Conservation (phyloP, 2,797 vertebrate species). For the Oreortyx pictus region DNA sequence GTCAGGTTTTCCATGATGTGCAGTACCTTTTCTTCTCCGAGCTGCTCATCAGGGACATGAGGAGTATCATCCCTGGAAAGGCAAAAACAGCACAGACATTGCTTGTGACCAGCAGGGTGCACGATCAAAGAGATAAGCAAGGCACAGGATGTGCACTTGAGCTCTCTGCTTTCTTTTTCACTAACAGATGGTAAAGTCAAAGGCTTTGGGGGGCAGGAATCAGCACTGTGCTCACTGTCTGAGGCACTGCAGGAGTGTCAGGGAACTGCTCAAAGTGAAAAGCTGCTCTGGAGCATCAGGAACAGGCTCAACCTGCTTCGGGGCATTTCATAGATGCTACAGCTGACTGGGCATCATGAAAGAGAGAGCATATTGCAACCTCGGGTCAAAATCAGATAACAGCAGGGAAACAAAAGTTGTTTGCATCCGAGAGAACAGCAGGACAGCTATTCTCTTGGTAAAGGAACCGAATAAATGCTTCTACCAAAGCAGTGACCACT, state of each 20-base stretch:
- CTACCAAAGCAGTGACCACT: not conserved
- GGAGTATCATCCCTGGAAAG: slow-evolving; percentile 91
- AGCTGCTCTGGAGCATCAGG: not conserved
- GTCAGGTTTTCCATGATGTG: slow-evolving; percentile 88
- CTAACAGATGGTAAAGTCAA: not conserved
- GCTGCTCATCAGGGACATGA: slow-evolving; percentile 87
- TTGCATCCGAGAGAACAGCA: not conserved
- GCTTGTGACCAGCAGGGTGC: not conserved
- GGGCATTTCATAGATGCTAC: not conserved
- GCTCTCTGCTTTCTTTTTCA: not conserved
- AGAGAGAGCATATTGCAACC: not conserved
- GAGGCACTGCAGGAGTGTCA: not conserved
- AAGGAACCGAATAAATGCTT: not conserved
- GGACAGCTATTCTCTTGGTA: not conserved
- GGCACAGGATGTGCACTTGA: not conserved
- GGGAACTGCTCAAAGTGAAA: not conserved
- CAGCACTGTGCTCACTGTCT: not conserved
- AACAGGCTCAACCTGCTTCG: not conserved
- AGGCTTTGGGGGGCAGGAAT: not conserved
- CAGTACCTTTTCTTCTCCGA: slow-evolving; percentile 86
- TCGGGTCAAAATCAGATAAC: not conserved
- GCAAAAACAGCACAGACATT: not conserved
- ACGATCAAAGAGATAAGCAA: not conserved
- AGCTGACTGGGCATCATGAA: not conserved
- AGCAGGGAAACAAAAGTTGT: not conserved